phyloP scores from a whole-genome alignment of 2,113 vertebrate species.

The Alethe diademata region DNA sequence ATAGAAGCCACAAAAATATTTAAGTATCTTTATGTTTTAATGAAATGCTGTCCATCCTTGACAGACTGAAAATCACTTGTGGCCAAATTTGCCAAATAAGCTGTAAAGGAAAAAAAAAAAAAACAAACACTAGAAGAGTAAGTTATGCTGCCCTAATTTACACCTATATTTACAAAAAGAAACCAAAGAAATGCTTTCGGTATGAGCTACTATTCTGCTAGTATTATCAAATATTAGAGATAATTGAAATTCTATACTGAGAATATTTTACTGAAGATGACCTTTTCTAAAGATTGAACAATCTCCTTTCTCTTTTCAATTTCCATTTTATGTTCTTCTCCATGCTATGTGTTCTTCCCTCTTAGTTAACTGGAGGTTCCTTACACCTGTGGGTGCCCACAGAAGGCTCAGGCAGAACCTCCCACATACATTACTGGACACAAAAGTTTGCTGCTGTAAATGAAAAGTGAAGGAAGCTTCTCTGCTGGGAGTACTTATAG shows the following conservation, averaged over 20 bases:
- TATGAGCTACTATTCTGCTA: background rate
- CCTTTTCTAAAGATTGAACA: background rate
- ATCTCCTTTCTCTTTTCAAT: background rate
- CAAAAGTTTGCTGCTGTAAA: background rate
- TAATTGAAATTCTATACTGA: background rate
- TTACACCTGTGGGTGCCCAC: background rate
- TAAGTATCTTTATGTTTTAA: slow-evolving; percentile 11
- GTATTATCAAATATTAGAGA: background rate
- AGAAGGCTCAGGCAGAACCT: background rate
- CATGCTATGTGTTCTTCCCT: background rate
- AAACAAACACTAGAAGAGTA: background rate
- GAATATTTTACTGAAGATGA: background rate
- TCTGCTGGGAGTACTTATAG: background rate
- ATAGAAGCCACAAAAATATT: slow-evolving; percentile 3
- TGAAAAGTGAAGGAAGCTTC: background rate
- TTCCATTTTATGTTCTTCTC: background rate
- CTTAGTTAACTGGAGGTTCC: background rate
- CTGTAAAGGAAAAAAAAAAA: background rate
- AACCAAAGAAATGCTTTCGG: background rate
- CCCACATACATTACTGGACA: background rate
- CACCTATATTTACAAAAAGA: background rate
- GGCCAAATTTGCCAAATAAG: background rate
- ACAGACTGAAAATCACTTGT: background rate
- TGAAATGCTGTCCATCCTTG: slow-evolving; percentile 2
- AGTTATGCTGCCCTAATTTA: background rate